phyloP scores from a whole-genome alignment of 2,113 vertebrate genomes.

The Psephotus haematonotus region DNA sequence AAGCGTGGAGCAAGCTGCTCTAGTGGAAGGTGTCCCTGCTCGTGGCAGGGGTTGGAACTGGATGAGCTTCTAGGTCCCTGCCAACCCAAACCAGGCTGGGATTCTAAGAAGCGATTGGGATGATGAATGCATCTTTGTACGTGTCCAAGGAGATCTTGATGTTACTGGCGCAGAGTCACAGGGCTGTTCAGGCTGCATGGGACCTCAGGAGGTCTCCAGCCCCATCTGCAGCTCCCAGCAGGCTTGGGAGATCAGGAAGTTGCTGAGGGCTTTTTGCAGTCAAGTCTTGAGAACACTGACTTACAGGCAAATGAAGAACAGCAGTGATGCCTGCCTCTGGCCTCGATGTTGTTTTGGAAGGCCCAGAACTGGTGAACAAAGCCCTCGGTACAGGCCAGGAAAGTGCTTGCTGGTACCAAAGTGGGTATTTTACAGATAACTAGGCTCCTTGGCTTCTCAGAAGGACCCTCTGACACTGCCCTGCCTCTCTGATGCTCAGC shows the following conservation, averaged over 20 bases:
- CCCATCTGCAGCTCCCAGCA: background rate
- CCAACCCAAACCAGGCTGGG: background rate
- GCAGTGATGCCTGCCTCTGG: background rate
- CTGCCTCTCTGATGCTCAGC: background rate
- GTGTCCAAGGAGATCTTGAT: accelerated
- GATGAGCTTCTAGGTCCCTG: background rate
- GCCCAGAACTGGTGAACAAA: background rate
- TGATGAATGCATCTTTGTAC: accelerated
- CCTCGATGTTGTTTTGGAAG: background rate
- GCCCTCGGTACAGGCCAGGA: background rate
- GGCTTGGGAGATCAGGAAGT: background rate
- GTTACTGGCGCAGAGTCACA: background rate
- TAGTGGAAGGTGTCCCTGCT: background rate
- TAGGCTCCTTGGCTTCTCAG: background rate
- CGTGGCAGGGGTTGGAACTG: background rate
- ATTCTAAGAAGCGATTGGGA: background rate
- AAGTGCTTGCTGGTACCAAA: background rate
- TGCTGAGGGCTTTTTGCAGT: background rate
- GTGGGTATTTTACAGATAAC: background rate
- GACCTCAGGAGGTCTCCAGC: background rate
- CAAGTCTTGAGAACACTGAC: background rate
- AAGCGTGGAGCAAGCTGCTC: background rate
- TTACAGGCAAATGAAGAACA: background rate
- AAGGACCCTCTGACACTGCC: background rate
- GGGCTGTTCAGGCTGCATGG: background rate